Base-by-base conservation (phyloP, 1,140 invertebrate genomes). In the Cherax destructor region DNA sequence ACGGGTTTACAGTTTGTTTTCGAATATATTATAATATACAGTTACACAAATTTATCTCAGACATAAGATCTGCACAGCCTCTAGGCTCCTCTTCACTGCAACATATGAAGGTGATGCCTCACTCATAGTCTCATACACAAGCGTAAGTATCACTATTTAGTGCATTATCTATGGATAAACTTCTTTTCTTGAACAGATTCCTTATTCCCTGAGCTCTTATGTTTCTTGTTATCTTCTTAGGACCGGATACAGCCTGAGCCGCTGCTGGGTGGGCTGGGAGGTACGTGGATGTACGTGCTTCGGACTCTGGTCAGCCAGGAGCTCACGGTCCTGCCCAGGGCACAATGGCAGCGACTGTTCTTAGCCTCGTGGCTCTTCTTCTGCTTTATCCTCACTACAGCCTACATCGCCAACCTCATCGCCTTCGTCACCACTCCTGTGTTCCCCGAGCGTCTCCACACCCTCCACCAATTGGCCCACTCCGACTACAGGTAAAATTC, bases 391-490 rank as follows among this genome's bases (percentile, higher is more conserved):
- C 56, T 84, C 24, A n/a, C 65, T 24, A 69, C 47, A 1, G 52
- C 83, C 83, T 84, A 69, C 59, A 84, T 61, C 7, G 83, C 83
- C 41, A 84, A 84, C 59, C 83, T 84, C 83, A 84, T 84, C 59
- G 83, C 83, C 83, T 84, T 84, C 83, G 61, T 84, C 56, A 84
- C 83, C 52, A 84, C 72, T 18, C 83, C 83, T 49, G 83, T 84
- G 24, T 84, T 84, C 41, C 83, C 83, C 30, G 9, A 47, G 61
- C 56, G 83, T 9, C 61, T 84, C 61, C 59, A 84, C 30, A 84
- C 83, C 21, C 18, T 84, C 21, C 10, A 84, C 6, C 50, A 81
- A 4, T 21, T 81, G 79, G 49, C 79, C 11, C 21, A 81, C 47
- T 59, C 50, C 13, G 11, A 81, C 21, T 65, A 84, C 47, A 69